Conservation (phyloP, 2,113 vertebrate species). For the Recurvirostra avosetta region DNA sequence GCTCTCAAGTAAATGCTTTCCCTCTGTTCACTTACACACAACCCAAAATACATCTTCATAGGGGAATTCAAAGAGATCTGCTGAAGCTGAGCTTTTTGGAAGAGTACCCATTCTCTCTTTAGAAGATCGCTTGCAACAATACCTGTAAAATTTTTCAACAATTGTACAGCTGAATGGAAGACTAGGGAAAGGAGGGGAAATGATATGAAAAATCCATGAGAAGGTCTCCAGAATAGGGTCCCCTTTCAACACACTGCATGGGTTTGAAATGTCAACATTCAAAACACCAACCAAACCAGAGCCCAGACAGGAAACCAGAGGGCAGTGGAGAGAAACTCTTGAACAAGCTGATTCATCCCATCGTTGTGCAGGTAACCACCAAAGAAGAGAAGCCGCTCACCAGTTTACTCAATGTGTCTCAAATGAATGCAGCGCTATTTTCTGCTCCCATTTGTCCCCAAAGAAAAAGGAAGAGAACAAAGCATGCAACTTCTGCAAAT, state of each 20-base stretch:
- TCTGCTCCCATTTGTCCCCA: neutral
- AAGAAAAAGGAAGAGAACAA: neutral
- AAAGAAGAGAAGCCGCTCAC: neutral
- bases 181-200: neutral
- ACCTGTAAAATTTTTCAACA: neutral
- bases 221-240: neutral
- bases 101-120: neutral
- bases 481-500: neutral
- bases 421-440: neutral
- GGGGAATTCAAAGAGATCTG: neutral
- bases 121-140: neutral
- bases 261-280: neutral
- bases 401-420: neutral
- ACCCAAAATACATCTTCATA: neutral
- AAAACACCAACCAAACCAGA: neutral
- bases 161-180: neutral
- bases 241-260: neutral
- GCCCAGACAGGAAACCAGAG: neutral
- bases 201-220: neutral
- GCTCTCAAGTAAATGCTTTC: neutral
- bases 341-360: neutral
- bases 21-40: neutral
- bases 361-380: neutral
- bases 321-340: neutral
- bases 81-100: neutral